These are phyloP conservation scores for Dasyurus viverrinus DNA, from an alignment of 2,113 vertebrate species.

Conservation along the genomic window DNA sequence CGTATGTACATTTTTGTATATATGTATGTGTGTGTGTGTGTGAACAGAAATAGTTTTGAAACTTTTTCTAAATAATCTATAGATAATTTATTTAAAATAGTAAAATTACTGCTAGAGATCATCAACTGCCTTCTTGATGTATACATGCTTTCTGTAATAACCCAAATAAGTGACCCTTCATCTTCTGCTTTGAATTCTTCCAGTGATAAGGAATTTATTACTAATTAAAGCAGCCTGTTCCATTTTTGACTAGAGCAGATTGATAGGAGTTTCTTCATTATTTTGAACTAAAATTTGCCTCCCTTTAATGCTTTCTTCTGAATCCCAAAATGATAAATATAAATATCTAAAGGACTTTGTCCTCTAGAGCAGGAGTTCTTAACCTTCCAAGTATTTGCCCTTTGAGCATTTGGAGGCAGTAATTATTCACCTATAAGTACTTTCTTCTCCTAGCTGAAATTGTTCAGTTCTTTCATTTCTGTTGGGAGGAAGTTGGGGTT, in stretches of 20 bases:
- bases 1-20: background rate
- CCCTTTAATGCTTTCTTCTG: background rate
- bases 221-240: background rate
- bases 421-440: background rate
- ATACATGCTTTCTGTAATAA: background rate
- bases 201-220: background rate
- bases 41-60: background rate
- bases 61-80: background rate
- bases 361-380: background rate
- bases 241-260: background rate
- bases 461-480: background rate
- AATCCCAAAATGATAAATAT: background rate
- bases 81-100: background rate
- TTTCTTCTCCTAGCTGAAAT: background rate
- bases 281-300: background rate
- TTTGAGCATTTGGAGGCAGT: background rate
- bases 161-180: background rate
- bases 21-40: background rate
- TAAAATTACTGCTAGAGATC: background rate
- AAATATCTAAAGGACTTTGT: background rate
- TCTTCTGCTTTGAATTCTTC: background rate
- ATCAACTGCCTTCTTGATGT: background rate
- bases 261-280: background rate
- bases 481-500: background rate
- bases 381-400: background rate